Conservation (phyloP, 92 coral and sea anemone genomes). For the Epizoanthus ramosus region DNA sequence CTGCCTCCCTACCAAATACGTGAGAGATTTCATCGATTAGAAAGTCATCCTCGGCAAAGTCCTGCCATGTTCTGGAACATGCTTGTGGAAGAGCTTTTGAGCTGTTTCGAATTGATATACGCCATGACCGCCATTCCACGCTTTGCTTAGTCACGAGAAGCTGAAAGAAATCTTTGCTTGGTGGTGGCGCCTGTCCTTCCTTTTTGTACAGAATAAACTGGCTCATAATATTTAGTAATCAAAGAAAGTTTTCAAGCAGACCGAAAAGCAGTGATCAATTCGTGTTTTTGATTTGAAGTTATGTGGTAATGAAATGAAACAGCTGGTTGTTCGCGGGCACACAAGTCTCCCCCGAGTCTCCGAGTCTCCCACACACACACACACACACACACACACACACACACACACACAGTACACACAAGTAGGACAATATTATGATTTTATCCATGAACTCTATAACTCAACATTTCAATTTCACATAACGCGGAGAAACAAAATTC, state of each 20-base stretch:
- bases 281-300: background rate
- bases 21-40: conserved; percentile 53
- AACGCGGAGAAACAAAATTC: too few relatives aligned
- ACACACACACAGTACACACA: too few relatives aligned
- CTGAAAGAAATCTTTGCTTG: conserved; percentile 61
- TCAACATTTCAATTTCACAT: too few relatives aligned
- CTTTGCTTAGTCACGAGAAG: conserved; percentile 43
- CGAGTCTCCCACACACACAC: too few relatives aligned
- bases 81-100: conserved; percentile 48
- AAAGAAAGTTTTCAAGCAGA: background rate
- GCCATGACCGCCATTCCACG: conserved; percentile 55
- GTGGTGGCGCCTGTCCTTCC: conserved; percentile 60
- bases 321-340: conserved; percentile 12
- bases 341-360: background rate
- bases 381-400: too few relatives aligned
- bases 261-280: background rate
- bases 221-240: background rate
- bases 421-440: too few relatives aligned
- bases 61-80: conserved; percentile 47
- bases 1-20: conserved; percentile 52
- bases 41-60: conserved; percentile 46
- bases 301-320: background rate
- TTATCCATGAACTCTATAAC: too few relatives aligned
- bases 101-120: conserved; percentile 45
- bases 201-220: conserved; percentile 41